Conservation (phyloP, 2,113 vertebrate genomes). For the Cryptoleucopteryx plumbea region DNA sequence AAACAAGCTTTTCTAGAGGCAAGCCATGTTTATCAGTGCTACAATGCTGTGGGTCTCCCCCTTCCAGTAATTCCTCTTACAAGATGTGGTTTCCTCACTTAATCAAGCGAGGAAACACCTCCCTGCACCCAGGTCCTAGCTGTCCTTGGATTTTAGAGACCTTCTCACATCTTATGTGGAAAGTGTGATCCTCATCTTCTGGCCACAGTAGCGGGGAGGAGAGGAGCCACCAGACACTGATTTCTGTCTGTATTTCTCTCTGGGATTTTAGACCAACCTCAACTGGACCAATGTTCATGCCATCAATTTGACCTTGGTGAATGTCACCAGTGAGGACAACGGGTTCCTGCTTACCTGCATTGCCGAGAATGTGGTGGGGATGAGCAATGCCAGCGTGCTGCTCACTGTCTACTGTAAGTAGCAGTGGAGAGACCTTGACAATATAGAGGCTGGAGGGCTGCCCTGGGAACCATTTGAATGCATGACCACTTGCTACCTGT, state of each 20-base stretch:
- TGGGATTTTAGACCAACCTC: constrained; percentile 83
- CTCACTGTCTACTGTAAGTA: constrained; percentile 94
- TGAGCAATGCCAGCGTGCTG: constrained; percentile 92
- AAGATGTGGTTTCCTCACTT: background rate
- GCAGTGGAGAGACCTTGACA: background rate
- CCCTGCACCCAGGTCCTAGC: background rate
- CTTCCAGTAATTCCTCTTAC: background rate
- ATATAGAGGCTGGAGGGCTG: background rate
- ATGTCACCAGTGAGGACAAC: constrained; percentile 93
- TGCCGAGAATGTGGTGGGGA: constrained; percentile 95
- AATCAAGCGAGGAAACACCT: background rate
- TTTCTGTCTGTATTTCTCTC: background rate
- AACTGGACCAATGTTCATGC: constrained; percentile 96
- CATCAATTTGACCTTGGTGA: constrained; percentile 93
- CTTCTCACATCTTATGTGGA: background rate
- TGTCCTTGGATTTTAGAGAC: background rate
- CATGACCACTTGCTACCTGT: background rate
- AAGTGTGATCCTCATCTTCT: background rate
- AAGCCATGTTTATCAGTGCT: background rate
- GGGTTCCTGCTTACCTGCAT: constrained; percentile 92
- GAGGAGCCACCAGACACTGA: background rate
- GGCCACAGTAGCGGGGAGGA: background rate
- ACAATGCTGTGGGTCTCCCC: background rate
- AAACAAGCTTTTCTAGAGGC: background rate
- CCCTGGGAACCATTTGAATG: background rate